Base-by-base conservation (phyloP, 2,797 vertebrate species). In the Lagorchestes hirsutus region DNA sequence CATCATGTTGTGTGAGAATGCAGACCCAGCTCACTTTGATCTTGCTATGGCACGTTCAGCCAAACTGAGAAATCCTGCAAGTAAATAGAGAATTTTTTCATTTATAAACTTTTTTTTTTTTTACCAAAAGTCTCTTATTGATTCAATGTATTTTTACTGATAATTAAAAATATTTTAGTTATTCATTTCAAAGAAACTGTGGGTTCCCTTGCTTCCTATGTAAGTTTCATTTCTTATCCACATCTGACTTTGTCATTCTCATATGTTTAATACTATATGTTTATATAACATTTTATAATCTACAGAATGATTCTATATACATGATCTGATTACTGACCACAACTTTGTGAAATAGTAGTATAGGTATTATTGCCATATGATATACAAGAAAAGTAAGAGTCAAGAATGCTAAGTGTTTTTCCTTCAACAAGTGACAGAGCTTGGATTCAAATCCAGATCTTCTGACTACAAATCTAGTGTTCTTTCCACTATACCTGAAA, bases 1-100 rank as follows among this genome's bases (percentile, higher is more conserved):
- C 96, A 99, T 99, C 95, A 98, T 99, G 98, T 98, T 99, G 91
- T 99, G 99, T 98, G 99, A 99, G 98, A 99, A 99, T 55, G 98
- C 98, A 2, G 99, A 99, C 98, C 99, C 99, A 98, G 98, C 98
- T 0, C 99, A 99, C 98, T 99, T 99, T 4, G 99, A 99, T 98
- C 98, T 99, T 98, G 99, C 99, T 11, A 93, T 99, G 90, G 99
- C 99, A 2, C 99, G 99, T 28, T 98, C 99, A 28, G 99, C 99
- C 59, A 99, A 99, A 96, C 99, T 99, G 55, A 99, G 99, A 97
- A 99, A 99, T 97, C 99, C 99, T 50, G 99, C 99, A 99, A 99
- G 99, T 99, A 98, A 98, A 96, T 97, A 96, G 57, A 90, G 91
- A 90, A 96, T 57, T 12, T 91, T 9, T 92, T 31, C 54, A 1